phyloP scores from a whole-genome alignment of 2,797 vertebrate species.

The Argya squamiceps region DNA sequence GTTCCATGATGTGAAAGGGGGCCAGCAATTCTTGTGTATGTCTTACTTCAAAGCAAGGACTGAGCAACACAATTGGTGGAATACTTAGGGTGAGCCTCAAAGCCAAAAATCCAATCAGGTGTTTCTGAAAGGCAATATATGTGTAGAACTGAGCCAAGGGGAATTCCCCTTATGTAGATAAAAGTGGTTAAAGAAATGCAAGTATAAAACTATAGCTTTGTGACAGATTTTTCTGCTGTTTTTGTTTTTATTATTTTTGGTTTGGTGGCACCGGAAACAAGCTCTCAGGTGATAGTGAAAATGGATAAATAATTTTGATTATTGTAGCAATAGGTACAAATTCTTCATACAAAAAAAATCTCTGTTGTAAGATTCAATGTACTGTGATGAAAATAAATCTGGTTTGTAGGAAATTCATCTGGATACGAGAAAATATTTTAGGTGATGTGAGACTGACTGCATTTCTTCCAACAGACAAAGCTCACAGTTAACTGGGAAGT shows the following conservation, averaged over 20 bases:
- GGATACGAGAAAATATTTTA: not conserved
- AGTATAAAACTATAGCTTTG: not conserved
- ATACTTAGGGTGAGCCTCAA: not conserved
- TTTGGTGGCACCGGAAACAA: not conserved
- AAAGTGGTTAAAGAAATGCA: not conserved
- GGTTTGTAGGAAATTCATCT: not conserved
- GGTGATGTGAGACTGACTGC: not conserved
- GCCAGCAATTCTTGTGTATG: not conserved
- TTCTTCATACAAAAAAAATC: not conserved
- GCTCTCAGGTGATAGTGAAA: not conserved
- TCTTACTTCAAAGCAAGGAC: not conserved
- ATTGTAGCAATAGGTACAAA: not conserved
- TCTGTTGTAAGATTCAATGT: not conserved
- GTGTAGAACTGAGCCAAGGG: accelerated
- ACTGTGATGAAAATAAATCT: not conserved
- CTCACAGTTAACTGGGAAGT: not conserved
- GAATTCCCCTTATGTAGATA: not conserved
- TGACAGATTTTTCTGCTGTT: not conserved
- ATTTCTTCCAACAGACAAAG: not conserved
- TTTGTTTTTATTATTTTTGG: not conserved
- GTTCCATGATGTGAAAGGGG: not conserved
- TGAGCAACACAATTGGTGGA: not conserved
- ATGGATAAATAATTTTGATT: not conserved
- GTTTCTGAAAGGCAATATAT: not conserved
- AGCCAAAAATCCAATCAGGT: not conserved